Conservation (phyloP, 2,888 invertebrate genomes). For the Baccha elongata region DNA sequence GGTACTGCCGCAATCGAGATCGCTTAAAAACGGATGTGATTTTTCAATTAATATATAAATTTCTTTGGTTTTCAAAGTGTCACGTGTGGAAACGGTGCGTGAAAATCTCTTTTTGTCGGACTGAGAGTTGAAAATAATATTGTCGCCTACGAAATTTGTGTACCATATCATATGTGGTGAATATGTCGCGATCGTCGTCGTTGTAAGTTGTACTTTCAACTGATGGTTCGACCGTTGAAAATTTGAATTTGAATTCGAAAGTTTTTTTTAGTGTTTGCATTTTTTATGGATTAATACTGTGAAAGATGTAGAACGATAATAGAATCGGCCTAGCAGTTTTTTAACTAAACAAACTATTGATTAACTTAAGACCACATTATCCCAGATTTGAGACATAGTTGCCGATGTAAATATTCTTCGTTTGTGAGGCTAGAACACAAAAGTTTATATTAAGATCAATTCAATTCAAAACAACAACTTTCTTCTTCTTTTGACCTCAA, state of each 20-base stretch:
- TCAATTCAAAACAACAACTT: too few relatives aligned
- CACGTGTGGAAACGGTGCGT: constrained; percentile 18
- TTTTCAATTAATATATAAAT: constrained; percentile 13
- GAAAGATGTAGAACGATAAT: too few relatives aligned
- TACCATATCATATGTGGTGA: not conserved
- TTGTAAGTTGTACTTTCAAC: constrained; percentile 22
- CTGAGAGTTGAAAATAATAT: not conserved
- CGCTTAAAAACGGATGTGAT: constrained; percentile 13
- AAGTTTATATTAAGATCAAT: too few relatives aligned
- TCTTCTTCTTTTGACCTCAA: too few relatives aligned
- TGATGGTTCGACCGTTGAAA: constrained; percentile 47
- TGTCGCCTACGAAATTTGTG: constrained; percentile 4
- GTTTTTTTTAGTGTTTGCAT: not conserved
- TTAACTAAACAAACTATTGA: too few relatives aligned
- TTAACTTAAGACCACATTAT: too few relatives aligned
- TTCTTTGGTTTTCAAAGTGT: constrained; percentile 9
- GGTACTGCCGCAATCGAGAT: not conserved
- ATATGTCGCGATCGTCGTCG: constrained; percentile 32
- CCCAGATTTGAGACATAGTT: too few relatives aligned
- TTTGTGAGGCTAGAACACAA: too few relatives aligned
- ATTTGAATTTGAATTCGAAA: constrained; percentile 70
- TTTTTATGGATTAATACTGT: too few relatives aligned
- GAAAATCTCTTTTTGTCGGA: not conserved
- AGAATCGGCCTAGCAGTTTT: too few relatives aligned
- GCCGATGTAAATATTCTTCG: too few relatives aligned